Evolutionary conservation across 2,888 invertebrate species (phyloP), one percentile per base, ranked within the genome.

Genomic region (Molanna angustata): DNA sequence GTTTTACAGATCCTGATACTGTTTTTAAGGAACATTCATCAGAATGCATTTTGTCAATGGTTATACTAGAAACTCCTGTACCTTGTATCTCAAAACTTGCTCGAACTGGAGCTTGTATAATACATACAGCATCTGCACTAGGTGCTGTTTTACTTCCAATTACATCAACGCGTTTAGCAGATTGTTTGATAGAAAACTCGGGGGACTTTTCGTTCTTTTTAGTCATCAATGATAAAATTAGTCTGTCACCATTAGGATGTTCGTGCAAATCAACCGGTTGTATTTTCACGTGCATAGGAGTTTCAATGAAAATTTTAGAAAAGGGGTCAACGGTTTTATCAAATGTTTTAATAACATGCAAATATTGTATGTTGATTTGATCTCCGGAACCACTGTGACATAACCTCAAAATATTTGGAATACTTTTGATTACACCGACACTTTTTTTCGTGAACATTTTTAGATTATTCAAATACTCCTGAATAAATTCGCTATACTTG

Each of bases 201-300:
- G 54, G 35, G 19, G 49, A 35, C 7, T 47, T 43, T 11, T 50
- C 50, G 17, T 55, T 49, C 16, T 47, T 41, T 4, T 31, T 20
- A 19, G 46, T 75, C 56, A 75, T 76, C 31, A 77, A 62, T 56
- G 70, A 72, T 72, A 77, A 74, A 53, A 72, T 73, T 40, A 77
- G 62, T 60, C 67, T 75, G 60, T 76, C 69, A 53, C 77, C 76
- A 46, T 74, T 71, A 41, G 68, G 70, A 27, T 73, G 49, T 54
- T 75, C 73, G 49, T 74, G 71, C 0, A 74, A 71, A 56, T 77
- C 76, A 55, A 77, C 74, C 2, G 77, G 76, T 56, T 71, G 68
- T 40, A 77, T 69, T 60, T 72, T 75, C 39, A 77, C 76, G 61
- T 76, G 76, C 61, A 77, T 76, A 20, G 77, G 77, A 53, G 76